Evolutionary conservation across 2,113 vertebrate species (phyloP).

Genomic region (Chloropsis hardwickii): DNA sequence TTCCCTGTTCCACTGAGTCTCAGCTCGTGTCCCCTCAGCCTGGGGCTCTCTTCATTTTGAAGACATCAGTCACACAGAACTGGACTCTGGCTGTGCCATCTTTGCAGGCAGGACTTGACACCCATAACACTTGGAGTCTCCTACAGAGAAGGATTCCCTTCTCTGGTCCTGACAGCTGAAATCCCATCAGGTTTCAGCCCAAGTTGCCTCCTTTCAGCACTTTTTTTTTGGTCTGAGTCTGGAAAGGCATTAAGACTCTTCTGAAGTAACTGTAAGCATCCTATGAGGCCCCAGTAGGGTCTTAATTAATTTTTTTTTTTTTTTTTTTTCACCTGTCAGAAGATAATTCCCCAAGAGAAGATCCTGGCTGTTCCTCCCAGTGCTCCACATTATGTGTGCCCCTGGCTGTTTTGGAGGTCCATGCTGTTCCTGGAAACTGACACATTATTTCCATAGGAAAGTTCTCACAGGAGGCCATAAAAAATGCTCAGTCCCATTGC

Average conservation of each 20-base stretch:
- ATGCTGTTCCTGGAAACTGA: background rate
- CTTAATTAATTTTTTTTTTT: background rate
- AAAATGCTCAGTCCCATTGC: background rate
- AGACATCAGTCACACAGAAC: background rate
- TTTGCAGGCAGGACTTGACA: background rate
- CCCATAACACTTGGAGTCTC: background rate
- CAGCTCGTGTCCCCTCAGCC: background rate
- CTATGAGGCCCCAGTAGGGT: background rate
- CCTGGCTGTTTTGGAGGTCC: background rate
- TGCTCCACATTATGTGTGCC: rapidly evolving
- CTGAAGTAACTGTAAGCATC: background rate
- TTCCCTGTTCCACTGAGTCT: background rate
- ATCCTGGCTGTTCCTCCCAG: background rate
- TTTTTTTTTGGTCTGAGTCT: background rate
- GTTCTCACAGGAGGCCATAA: background rate
- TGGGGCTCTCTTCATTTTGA: background rate
- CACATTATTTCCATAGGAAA: background rate
- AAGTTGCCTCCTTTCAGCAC: background rate
- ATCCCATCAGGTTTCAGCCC: background rate
- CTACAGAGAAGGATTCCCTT: background rate
- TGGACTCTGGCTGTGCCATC: background rate
- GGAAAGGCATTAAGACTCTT: background rate
- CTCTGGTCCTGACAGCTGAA: background rate
- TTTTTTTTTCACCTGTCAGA: background rate
- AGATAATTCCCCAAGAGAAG: background rate